Evolutionary conservation across 2,797 vertebrate genomes (phyloP), one percentile per base, ranked within the genome.

Genomic region (Poeciliopsis gracilis): DNA sequence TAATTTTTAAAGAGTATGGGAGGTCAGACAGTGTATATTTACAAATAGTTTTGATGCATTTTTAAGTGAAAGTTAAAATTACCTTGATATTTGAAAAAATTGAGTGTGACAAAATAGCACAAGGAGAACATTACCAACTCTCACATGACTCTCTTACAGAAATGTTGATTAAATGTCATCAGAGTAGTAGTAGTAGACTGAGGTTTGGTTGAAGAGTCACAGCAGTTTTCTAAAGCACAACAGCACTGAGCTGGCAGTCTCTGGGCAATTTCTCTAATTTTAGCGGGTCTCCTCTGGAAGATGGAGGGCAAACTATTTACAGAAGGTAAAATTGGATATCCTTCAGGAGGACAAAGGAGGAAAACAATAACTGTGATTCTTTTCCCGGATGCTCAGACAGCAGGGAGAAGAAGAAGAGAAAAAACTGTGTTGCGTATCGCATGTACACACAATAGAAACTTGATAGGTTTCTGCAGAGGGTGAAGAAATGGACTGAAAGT

Each of bases 261-360:
- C 57, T 59, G 28, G 57, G 28, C 57, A 59, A 59, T 59, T 30
- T 59, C 28, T 59, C 28, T 30, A 30, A 81, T 83, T 78, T 79
- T 25, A 49, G 82, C 74, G 70, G 57, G 47, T 85, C 86, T 88
- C 83, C 83, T 81, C 84, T 61, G 84, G 86, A 87, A 88, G 82
- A 89, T 53, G 72, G 77, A 88, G 82, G 85, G 89, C 82, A 87
- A 90, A 83, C 88, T 88, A 93, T 91, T 84, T 88, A 77, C 67
- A 74, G 85, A 79, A 45, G 38, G 70, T 73, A 88, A 88, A 84
- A 92, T 88, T 91, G 89, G 87, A 92, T 90, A 83, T 91, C 85
- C 86, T 87, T 81, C 77, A 84, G 84, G 78, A 88, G 80, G 80
- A 80, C 72, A 69, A 73, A 77, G 59, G 28, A 61, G 28, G 12